phyloP scores from a whole-genome alignment of 2,797 vertebrate species.

The Ctenochaetus hawaiiensis region DNA sequence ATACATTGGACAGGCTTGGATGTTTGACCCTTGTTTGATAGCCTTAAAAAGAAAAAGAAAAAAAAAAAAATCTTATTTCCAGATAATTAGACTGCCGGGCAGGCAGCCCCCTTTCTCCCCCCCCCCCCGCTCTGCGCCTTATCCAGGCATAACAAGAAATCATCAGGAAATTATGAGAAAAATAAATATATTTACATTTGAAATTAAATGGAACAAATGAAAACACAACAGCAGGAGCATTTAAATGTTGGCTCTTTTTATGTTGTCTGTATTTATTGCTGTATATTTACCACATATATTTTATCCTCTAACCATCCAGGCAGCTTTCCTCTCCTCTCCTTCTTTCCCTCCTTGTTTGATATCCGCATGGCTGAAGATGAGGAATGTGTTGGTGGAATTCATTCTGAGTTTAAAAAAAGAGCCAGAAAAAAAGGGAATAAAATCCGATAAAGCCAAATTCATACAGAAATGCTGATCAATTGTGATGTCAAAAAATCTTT shows the following conservation, averaged over 20 bases:
- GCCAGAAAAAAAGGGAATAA: conserved; percentile 21
- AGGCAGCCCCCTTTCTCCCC: conserved; percentile 6
- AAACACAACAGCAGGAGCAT: background rate
- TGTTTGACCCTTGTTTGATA: conserved; percentile 70
- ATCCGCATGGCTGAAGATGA: conserved; percentile 64
- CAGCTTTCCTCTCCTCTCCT: conserved; percentile 28
- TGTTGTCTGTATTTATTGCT: conserved; percentile 34
- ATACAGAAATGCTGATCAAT: conserved; percentile 55
- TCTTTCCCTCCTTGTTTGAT: conserved; percentile 56
- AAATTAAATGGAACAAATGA: background rate
- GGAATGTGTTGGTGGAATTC: conserved; percentile 76
- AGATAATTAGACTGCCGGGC: conserved; percentile 52
- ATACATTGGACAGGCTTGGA: conserved; percentile 40
- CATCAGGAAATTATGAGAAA: conserved; percentile 20
- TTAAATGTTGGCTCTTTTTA: background rate
- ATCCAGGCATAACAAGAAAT: conserved; percentile 32
- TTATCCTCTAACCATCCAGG: conserved; percentile 6
- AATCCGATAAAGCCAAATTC: conserved; percentile 44
- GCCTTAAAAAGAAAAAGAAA: conserved; percentile 23
- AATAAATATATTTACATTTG: conserved; percentile 9
- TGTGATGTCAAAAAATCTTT: conserved; percentile 41
- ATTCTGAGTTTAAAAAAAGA: conserved; percentile 56
- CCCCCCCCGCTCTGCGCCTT: conserved; percentile 25
- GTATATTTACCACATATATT: conserved; percentile 18
- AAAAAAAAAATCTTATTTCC: conserved; percentile 36